Base-by-base conservation (phyloP, 1,140 invertebrate species). In the Leptinotarsa defecta region DNA sequence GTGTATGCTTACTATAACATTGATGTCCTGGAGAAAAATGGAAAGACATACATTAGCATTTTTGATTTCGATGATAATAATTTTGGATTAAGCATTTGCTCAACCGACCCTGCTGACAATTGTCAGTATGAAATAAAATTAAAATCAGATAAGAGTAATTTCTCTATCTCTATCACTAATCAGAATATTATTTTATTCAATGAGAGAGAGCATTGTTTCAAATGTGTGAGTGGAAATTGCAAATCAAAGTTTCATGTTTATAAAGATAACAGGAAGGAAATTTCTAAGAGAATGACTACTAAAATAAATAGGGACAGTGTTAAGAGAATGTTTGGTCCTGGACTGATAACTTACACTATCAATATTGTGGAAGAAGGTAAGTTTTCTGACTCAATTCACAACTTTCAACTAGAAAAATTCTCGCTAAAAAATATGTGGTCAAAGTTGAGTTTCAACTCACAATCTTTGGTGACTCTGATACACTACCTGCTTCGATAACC, bases 21-120 rank as follows among this genome's bases (percentile, higher is more conserved):
- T 15, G 63, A 73, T 48, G 71, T 73, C 4, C 22, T 73, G 27
- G 71, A 73, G 48, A 73, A 73, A 34, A 73, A 73, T 48, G 71
- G 71, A 43, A 73, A 73, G 71, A 73, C 71, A 2, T 73, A 48
- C 48, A 65, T 73, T 17, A 65, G 61, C n/a, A 6, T 73, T 43
- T 73, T 73, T 22, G 63, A 73, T 49, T 65, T 65, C 20, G 71
- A 73, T 49, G 71, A 73, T 22, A 62, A 48, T 34, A 73, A 73
- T 65, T 73, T 65, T 20, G 71, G 71, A 34, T 20, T 73, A 4
- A 73, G 62, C 48, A 52, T 73, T 17, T 73, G 63, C 27, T 24
- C 71, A 11, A n/a, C 34, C 0, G 71, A 73, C 17, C 27, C 61
- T 4, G 13, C 61, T 8, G 63, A 73, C 22, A 65, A 19, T 43